These are phyloP conservation scores for Polia nebulosa DNA, from an alignment of 2,888 invertebrate species.

Conservation along the genomic window DNA sequence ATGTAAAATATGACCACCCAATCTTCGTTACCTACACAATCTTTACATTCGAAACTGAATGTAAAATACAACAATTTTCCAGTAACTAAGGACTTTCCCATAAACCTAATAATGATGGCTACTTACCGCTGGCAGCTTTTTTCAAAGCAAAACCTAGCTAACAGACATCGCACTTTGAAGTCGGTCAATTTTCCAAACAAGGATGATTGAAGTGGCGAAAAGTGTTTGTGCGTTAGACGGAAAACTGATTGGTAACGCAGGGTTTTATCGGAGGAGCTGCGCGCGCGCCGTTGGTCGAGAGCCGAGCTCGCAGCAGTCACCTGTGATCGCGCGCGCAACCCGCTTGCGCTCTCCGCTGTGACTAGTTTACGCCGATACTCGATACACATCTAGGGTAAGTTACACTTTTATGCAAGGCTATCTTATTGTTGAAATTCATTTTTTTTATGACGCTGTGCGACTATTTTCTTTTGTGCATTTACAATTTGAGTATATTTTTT, in stretches of 20 bases:
- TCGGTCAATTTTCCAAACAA: conserved; percentile 7
- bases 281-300: conserved; percentile 40
- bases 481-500: neutral
- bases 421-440: neutral
- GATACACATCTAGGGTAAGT: conserved; percentile 53
- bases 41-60: neutral
- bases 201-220: conserved; percentile 15
- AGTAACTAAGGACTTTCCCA: neutral
- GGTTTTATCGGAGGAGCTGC: conserved; percentile 58
- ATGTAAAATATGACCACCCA: no score
- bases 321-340: conserved; percentile 66
- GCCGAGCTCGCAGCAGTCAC: conserved; percentile 59
- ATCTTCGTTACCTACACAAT: no score
- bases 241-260: conserved; percentile 50
- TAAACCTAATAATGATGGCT: no score
- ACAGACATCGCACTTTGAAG: neutral
- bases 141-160: neutral
- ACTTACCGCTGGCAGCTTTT: no score
- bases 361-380: conserved; percentile 31
- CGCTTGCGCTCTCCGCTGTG: conserved; percentile 59
- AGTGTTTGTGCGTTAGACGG: conserved; percentile 31
- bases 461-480: neutral
- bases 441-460: conserved; percentile 26
- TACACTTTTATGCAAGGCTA: conserved; percentile 17
- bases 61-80: neutral